Base-by-base conservation (phyloP, 2,797 vertebrate species). In the Capromys pilorides region DNA sequence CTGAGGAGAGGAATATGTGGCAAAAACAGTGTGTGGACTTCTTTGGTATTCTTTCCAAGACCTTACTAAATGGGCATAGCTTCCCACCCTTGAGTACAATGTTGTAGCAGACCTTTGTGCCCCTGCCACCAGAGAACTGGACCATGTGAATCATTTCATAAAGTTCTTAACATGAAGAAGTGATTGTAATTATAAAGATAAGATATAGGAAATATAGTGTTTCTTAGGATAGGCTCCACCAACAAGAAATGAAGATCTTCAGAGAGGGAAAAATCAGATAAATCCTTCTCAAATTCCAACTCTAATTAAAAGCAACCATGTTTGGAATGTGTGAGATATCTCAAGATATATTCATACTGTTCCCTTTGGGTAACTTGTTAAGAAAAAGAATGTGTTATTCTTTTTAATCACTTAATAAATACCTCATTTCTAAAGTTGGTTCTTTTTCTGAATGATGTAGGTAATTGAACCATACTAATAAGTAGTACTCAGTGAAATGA, bases 31-130 rank as follows among this genome's bases (percentile, higher is more conserved):
- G 1, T n/a, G 51, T 8, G 45, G 18, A 77, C 45, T 45, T 69
- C 91, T 31, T 64, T 67, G 31, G n/a, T 78, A 41, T 93, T 82
- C 81, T 89, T 94, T 69, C 64, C 67, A 79, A 94, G 66, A 86
- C 49, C 95, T 94, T 93, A 78, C 12, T 87, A 64, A 59, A 90
- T 4, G 7, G 61, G 49, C 67, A 66, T 59, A 59, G 66, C 36
- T 79, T 95, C 66, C 77, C 88, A 75, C 45, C 19, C 62, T 77
- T 57, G 45, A 16, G 73, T 73, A 81, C 85, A 94, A 94, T 31
- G 13, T 81, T 93, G 86, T n/a, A 67, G 90, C 94, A 94, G 85
- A 93, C 19, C 69, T 69, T 22, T 61, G 49, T 36, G 41, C 22
- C 49, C 33, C 22, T 94, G 69, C 33, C 57, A 36, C 75, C 13